These are phyloP conservation scores for Phortica magna DNA, from an alignment of 2,888 invertebrate genomes.

Conservation along the genomic window DNA sequence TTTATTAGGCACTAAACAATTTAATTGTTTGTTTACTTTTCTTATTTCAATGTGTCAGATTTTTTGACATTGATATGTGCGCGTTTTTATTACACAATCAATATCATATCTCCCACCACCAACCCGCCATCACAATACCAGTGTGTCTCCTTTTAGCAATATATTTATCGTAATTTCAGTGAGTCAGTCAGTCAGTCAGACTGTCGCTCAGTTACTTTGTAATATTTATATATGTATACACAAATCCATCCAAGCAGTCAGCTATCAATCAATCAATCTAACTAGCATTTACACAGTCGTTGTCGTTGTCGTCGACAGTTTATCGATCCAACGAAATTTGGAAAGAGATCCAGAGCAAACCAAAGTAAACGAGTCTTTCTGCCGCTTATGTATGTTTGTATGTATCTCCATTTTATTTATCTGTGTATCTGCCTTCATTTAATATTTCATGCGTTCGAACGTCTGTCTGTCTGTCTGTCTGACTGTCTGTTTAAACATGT, in stretches of 20 bases:
- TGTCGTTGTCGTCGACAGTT: conserved; percentile 68
- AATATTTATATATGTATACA: conserved; percentile 39
- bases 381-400: neutral
- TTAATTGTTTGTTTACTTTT: conserved; percentile 70
- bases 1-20: conserved; percentile 68
- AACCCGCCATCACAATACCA: conserved; percentile 26
- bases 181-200: neutral
- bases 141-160: neutral
- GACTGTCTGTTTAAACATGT: neutral
- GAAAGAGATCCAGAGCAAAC: conserved; percentile 47
- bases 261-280: conserved; percentile 59
- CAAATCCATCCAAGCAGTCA: neutral
- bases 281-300: conserved; percentile 47
- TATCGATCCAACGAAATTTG: conserved; percentile 61
- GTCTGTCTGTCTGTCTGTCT: conserved; percentile 19
- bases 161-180: neutral
- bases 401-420: conserved; percentile 3
- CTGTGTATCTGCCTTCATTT: neutral
- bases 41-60: conserved; percentile 67
- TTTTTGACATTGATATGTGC: conserved; percentile 69
- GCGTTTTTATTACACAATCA: conserved; percentile 68
- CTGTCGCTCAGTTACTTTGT: neutral
- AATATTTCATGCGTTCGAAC: too few relatives aligned
- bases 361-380: neutral
- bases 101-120: conserved; percentile 31